A percentile compares a stretch with the other conserved stretches of the same genome.
Evolutionary conservation across 2,888 invertebrate species (phyloP).

Genomic region (Amiota minor): DNA sequence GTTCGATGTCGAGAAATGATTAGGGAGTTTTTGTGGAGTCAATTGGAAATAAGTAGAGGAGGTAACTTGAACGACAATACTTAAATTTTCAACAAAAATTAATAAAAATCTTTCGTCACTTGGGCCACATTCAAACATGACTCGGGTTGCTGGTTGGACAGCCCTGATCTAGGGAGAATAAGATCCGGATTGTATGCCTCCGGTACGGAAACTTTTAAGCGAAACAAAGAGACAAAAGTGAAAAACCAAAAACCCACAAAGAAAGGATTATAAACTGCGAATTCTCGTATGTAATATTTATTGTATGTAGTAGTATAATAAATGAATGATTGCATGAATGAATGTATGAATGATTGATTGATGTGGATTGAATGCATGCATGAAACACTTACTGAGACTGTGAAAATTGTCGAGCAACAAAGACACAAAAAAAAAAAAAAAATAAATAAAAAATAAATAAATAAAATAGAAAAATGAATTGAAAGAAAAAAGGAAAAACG

Average conservation of each 20-base stretch:
- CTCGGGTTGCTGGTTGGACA: no score
- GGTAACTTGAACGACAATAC: no score
- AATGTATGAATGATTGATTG: neutral
- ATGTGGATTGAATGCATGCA: no score
- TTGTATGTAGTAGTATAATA: no score
- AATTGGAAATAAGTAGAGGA: no score
- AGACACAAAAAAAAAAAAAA: neutral
- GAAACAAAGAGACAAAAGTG: conserved; percentile 32
- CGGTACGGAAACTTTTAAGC: conserved; percentile 8
- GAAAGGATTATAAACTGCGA: neutral
- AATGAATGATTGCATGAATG: neutral
- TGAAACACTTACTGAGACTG: neutral
- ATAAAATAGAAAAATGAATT: no score
- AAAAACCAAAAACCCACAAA: neutral
- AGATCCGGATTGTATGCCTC: neutral
- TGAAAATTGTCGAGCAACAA: neutral
- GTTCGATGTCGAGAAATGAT: no score
- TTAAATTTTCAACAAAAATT: no score
- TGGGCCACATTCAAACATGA: no score
- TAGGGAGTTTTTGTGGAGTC: no score
- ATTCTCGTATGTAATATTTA: neutral
- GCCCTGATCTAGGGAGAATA: no score
- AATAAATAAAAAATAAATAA: neutral
- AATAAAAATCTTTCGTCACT: no score
- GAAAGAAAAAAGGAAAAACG: conserved; percentile 37